Base-by-base conservation (phyloP, 1,140 invertebrate genomes). In the Steinernema feltiae region DNA sequence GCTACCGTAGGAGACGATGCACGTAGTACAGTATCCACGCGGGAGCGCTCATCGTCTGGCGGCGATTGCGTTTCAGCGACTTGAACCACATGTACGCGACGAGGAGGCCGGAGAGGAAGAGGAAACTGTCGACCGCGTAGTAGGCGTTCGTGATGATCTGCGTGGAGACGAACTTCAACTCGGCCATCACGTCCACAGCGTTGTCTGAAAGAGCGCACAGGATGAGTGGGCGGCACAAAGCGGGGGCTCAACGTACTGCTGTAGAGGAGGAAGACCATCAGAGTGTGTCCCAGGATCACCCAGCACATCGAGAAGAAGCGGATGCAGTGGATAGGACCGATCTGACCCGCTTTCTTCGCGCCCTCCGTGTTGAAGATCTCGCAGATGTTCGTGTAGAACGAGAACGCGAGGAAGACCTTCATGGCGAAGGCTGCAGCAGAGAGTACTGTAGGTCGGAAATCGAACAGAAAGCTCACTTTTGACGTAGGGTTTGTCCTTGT, bases 211-310 rank as follows among this genome's bases (percentile, higher is more conserved):
- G 41, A 76, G 12, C 93, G 87, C 0, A 92, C 7, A 35, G 3
- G 32, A 30, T 48, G 48, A 63, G 63, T 7, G 48, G 41, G 18
- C 1, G 29, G 21, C 3, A 27, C 1, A 35, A 31, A 75, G 15
- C 18, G 7, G 21, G 24, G n/a, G 35, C 30, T 31, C 29, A 75
- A 35, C 74, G 30, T 35, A 48, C 76, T 30, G 30, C 48, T 27
- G 48, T 77, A 27, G 63, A 21, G 12, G 7, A 76, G 32, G n/a
- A 71, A 31, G 30, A 77, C 30, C 1, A 21, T 27, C 1, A 76
- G 94, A 0, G 93, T 92, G 86, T 97, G 94, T 0, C 93, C 94
- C 0, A 95, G 89, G 63, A 97, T 93, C 0, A 96, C 92, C 94
- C 94, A 95, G 3, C 91, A 91, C 92, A 95, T 94, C 79, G 92